Evolutionary conservation across 1,140 invertebrate species (phyloP).

Genomic region (Sweltsa coloradensis): DNA sequence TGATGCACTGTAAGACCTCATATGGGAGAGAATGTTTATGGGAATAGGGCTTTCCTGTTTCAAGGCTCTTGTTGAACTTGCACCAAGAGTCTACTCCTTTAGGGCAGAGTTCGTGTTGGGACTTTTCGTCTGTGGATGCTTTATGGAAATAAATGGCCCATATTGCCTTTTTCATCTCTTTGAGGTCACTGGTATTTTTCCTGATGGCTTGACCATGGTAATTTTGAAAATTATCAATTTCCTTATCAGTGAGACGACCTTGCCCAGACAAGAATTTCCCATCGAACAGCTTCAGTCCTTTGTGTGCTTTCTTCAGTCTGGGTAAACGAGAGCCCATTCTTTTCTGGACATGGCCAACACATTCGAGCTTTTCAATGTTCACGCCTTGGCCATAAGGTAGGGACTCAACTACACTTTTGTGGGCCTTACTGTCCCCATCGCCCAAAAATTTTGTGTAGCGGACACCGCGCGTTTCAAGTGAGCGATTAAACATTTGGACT

Average conservation of each 20-base stretch:
- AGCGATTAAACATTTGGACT: slow-evolving; percentile 3
- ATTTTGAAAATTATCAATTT: slow-evolving; percentile 16
- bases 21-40: slow-evolving; percentile 7
- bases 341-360: slow-evolving; percentile 16
- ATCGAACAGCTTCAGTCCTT: not conserved
- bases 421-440: not conserved
- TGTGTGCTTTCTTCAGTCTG: slow-evolving; percentile 2
- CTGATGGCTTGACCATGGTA: slow-evolving; percentile 19
- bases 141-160: slow-evolving; percentile 14
- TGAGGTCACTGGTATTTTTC: slow-evolving; percentile 12
- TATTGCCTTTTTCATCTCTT: slow-evolving; percentile 16
- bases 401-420: slow-evolving; percentile 1
- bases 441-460: slow-evolving; percentile 4
- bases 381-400: not conserved
- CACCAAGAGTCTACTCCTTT: slow-evolving; percentile 6
- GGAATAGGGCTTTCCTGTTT: not conserved
- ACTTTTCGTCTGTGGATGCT: slow-evolving; percentile 13
- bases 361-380: slow-evolving; percentile 16
- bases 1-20: slow-evolving; percentile 5
- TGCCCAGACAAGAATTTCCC: slow-evolving; percentile 10
- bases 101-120: slow-evolving; percentile 11
- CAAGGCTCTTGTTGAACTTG: slow-evolving; percentile 6
- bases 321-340: slow-evolving; percentile 12
- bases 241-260: slow-evolving; percentile 15
- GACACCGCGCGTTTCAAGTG: not conserved